These are phyloP conservation scores for Metridium senile DNA, from an alignment of 92 coral and sea anemone genomes.

Conservation along the genomic window DNA sequence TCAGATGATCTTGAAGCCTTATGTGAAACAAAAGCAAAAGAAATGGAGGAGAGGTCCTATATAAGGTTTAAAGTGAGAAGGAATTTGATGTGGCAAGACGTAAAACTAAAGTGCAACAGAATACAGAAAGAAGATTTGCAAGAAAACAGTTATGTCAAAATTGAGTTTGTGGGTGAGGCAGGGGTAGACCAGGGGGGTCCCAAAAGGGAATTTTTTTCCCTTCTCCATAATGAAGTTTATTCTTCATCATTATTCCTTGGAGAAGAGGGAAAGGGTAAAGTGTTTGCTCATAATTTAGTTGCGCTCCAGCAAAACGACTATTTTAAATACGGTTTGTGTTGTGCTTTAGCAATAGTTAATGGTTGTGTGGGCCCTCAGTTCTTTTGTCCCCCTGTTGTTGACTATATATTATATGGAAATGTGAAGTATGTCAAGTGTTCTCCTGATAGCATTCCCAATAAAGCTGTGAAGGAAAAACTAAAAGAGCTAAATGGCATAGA, in stretches of 20 bases:
- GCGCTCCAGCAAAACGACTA: conserved; percentile 50
- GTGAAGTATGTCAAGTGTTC: conserved; percentile 36
- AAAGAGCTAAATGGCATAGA: conserved; percentile 23
- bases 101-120: conserved; percentile 52
- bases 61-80: conserved; percentile 50
- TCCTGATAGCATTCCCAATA: conserved; percentile 44
- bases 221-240: conserved; percentile 29
- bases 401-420: conserved; percentile 47
- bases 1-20: conserved; percentile 4
- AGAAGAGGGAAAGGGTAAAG: conserved; percentile 43
- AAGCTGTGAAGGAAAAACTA: conserved; percentile 25
- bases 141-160: conserved; percentile 40
- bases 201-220: conserved; percentile 44
- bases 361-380: conserved; percentile 68
- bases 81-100: conserved; percentile 51
- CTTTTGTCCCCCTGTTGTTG: conserved; percentile 58
- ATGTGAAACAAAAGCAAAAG: conserved; percentile 28
- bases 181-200: conserved; percentile 44
- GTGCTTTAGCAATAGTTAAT: conserved; percentile 58
- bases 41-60: conserved; percentile 36
- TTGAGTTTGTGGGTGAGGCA: conserved; percentile 59
- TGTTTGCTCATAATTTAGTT: conserved; percentile 58
- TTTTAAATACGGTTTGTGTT: conserved; percentile 56
- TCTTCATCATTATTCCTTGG: conserved; percentile 29
- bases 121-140: conserved; percentile 31